Conservation (phyloP, 2,888 invertebrate genomes). For the Sycophila texana region DNA sequence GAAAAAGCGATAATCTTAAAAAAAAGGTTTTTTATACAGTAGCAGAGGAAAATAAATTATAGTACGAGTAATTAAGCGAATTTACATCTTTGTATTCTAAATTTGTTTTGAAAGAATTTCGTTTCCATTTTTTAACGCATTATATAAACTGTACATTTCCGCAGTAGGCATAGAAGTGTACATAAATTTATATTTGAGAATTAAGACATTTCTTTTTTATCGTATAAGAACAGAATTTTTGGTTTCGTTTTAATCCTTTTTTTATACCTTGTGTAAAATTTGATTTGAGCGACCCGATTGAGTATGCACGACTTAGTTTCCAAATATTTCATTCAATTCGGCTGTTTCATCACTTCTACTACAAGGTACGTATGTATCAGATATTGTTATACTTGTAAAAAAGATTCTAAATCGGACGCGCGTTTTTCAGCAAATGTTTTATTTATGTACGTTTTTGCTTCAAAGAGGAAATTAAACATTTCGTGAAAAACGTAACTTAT, state of each 20-base stretch:
- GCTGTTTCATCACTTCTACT: constrained; percentile 18
- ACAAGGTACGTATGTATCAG: constrained; percentile 49
- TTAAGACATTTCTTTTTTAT: not conserved
- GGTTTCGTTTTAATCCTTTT: not conserved
- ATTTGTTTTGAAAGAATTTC: too few species aligned
- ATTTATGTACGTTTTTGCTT: too few species aligned
- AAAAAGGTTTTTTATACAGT: too few species aligned
- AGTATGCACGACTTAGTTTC: constrained; percentile 50
- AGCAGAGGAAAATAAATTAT: too few species aligned
- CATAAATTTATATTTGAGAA: constrained; percentile 1
- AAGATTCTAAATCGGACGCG: not conserved
- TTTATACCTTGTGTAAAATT: constrained; percentile 19
- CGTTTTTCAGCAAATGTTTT: not conserved
- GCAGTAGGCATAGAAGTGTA: constrained; percentile 27
- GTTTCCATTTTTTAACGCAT: too few species aligned
- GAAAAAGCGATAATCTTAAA: too few species aligned
- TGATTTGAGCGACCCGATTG: constrained; percentile 16
- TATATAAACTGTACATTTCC: too few species aligned
- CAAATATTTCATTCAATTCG: constrained; percentile 2
- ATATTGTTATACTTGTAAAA: not conserved
- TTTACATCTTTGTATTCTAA: too few species aligned
- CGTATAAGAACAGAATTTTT: constrained; percentile 24
- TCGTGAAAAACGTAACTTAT: too few species aligned
- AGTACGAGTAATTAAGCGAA: too few species aligned
- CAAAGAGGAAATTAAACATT: too few species aligned